Base-by-base conservation (phyloP, 2,888 invertebrate species). In the Philonicus albiceps region DNA sequence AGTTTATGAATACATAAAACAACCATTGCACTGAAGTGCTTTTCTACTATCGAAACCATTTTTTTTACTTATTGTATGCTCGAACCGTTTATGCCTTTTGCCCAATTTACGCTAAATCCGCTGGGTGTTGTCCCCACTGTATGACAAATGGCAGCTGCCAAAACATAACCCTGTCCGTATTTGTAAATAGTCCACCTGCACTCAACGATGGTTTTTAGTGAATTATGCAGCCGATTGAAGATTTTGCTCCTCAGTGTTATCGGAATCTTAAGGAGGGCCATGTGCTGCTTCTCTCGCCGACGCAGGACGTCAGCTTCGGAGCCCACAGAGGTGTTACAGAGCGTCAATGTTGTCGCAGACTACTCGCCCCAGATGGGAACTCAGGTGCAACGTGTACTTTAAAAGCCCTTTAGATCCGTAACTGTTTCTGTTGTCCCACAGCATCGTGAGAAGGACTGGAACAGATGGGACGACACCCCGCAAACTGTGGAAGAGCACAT, bases 401-500 rank as follows among this genome's bases (percentile, higher is more conserved):
- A 19, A 37, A 37, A 37, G 2, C n/a, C 19, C 49, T n/a, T n/a
- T 3, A 4, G 5, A n/a, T 6, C 16, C 49, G n/a, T 49, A n/a
- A 49, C 64, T 7, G 27, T 22, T 64, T 64, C 27, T 8, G 11
- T 64, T 64, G 8, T 64, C 22, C 2, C 19, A 13, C 43, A 80
- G 80, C 86, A 86, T 1, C 80, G 85, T 31, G 92, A 92, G 5
- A 90, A 91, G 5, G 93, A 93, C 89, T 95, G 95, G 95, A 93
- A 93, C 88, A 93, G 93, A 19, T 95, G 95, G 95, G 94, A 94
- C 87, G 94, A 94, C 87, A 93, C 93, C 89, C 93, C 93, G 7
- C 91, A 92, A 0, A 93, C 93, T 2, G 92, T 95, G 34, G 94
- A 95, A 89, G 94, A 94, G 89, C 94, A 95, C 89, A 95, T 95